These are phyloP conservation scores for Danionella dracula DNA, from an alignment of 2,797 vertebrate genomes.

Conservation along the genomic window DNA sequence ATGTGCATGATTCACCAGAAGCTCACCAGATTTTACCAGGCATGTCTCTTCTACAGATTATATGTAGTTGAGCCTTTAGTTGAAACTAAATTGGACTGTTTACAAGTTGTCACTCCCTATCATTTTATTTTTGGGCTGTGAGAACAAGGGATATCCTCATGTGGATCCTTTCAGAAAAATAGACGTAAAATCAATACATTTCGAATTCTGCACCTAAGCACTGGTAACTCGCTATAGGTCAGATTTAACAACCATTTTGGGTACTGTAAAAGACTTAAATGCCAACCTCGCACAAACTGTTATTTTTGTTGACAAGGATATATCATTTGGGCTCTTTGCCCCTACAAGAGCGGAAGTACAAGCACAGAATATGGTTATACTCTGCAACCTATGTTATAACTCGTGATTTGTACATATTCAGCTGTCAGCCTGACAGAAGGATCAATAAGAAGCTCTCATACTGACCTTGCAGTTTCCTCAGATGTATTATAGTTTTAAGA, in stretches of 20 bases:
- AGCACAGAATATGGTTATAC: neutral
- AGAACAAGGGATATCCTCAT: neutral
- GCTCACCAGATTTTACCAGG: too few species aligned
- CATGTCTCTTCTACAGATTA: neutral
- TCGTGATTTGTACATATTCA: neutral
- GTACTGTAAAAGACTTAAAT: conserved; percentile 29
- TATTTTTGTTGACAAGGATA: conserved; percentile 17
- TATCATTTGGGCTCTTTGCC: conserved; percentile 26
- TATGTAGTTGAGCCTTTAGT: neutral
- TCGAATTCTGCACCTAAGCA: conserved; percentile 28
- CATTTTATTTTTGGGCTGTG: neutral
- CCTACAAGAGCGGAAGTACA: neutral
- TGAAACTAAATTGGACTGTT: neutral
- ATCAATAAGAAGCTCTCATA: neutral
- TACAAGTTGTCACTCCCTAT: neutral
- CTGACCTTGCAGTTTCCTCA: neutral
- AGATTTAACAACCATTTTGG: conserved; percentile 34
- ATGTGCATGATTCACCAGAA: too few species aligned
- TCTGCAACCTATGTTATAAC: neutral
- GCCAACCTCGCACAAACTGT: conserved; percentile 23
- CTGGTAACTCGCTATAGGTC: conserved; percentile 30
- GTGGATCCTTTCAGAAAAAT: conserved; percentile 9
- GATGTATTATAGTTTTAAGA: neutral
- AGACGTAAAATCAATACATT: conserved; percentile 30
- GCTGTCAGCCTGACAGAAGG: neutral